Evolutionary conservation across 2,113 vertebrate species (phyloP).

Genomic region (Pogonocichla stellata): DNA sequence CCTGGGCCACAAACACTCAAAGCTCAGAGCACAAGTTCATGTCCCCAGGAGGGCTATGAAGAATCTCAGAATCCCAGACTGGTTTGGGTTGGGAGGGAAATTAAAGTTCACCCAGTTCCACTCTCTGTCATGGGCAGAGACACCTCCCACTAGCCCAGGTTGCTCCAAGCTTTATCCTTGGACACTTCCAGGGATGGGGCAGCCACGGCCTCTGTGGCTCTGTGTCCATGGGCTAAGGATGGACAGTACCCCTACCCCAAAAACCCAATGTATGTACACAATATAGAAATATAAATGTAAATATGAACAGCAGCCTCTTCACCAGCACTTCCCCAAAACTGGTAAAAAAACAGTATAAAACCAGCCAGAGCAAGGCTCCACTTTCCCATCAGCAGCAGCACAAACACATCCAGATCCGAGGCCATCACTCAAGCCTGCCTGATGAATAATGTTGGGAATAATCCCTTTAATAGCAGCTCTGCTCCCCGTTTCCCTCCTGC

Average conservation of each 20-base stretch:
- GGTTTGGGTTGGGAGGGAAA: neutral
- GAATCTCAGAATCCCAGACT: neutral
- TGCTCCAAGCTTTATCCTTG: neutral
- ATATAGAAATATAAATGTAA: neutral
- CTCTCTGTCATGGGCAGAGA: neutral
- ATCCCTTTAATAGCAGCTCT: neutral
- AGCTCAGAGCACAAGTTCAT: neutral
- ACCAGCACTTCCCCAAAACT: neutral
- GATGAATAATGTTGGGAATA: neutral
- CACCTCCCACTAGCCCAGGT: neutral
- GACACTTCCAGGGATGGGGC: neutral
- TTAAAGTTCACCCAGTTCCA: neutral
- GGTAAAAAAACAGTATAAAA: neutral
- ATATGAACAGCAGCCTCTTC: neutral
- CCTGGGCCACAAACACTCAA: rapidly evolving
- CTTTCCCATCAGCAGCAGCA: neutral
- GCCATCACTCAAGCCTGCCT: neutral
- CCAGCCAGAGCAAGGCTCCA: neutral
- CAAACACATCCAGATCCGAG: neutral
- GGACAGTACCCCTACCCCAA: neutral
- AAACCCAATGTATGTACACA: neutral
- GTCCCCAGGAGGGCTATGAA: neutral
- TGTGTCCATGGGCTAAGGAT: neutral
- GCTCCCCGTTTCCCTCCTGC: neutral
- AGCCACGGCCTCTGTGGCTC: neutral